phyloP scores from a whole-genome alignment of 2,113 vertebrate genomes.

The Ibidorhyncha struthersii region DNA sequence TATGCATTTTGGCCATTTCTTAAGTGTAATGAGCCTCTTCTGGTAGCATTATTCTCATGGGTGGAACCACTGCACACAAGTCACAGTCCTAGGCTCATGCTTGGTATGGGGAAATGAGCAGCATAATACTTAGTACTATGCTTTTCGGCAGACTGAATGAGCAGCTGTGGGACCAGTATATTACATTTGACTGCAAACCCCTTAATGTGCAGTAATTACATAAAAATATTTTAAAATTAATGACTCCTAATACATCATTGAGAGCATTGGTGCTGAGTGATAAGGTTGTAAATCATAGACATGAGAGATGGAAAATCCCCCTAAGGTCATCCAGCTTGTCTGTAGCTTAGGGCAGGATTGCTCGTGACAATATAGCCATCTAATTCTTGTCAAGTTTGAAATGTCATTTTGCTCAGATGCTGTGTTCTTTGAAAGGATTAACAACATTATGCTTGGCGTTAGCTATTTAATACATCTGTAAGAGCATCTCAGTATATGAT shows the following conservation, averaged over 20 bases:
- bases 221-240: slow-evolving; percentile 32
- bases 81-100: neutral
- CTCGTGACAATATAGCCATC: neutral
- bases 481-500: neutral
- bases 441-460: neutral
- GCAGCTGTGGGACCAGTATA: neutral
- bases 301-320: slow-evolving; percentile 15
- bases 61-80: neutral
- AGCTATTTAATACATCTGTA: neutral
- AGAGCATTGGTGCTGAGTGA: neutral
- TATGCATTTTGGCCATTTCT: neutral
- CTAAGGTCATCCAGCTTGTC: neutral
- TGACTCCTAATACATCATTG: slow-evolving; percentile 12
- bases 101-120: neutral
- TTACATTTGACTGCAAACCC: neutral
- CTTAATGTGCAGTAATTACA: slow-evolving; percentile 39
- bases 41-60: neutral
- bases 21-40: neutral
- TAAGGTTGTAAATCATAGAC: neutral
- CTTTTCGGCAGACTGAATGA: neutral
- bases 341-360: neutral
- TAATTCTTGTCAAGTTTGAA: neutral
- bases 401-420: neutral
- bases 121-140: neutral
- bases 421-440: neutral